Conservation (phyloP, 2,888 invertebrate genomes). For the Clistopyga incitator region DNA sequence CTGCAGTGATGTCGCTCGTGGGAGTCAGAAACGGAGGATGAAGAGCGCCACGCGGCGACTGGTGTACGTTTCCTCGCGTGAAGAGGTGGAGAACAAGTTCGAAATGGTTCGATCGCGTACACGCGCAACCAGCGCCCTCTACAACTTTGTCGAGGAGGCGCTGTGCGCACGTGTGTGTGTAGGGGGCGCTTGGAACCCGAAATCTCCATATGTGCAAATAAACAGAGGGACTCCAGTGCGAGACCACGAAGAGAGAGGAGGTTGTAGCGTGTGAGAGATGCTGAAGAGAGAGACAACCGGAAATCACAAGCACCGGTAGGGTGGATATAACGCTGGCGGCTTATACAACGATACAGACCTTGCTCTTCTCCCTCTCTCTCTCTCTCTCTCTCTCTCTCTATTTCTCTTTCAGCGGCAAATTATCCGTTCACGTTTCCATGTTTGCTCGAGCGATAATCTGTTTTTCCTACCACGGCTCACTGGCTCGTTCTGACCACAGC, state of each 20-base stretch:
- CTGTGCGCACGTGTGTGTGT: no score
- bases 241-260: neutral
- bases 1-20: constrained; percentile 20
- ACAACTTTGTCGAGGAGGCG: constrained; percentile 14
- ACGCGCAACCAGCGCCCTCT: constrained; percentile 28
- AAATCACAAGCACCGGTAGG: constrained; percentile 19
- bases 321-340: constrained; percentile 36
- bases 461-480: constrained; percentile 42
- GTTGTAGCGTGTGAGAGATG: neutral
- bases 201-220: constrained; percentile 70
- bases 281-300: neutral
- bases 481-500: neutral
- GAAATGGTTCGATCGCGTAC: neutral
- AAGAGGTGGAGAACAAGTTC: constrained; percentile 18
- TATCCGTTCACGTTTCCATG: constrained; percentile 58
- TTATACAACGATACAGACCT: neutral
- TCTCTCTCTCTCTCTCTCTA: neutral
- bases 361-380: neutral
- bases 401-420: constrained; percentile 54
- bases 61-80: constrained; percentile 26
- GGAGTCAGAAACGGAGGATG: constrained; percentile 18
- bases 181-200: constrained; percentile 39
- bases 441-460: constrained; percentile 65
- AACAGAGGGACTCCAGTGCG: constrained; percentile 53
- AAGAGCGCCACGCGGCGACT: neutral